Conservation (phyloP, 37 sponge, comb jelly and placozoan species). For the Mnemiopsis leidyi region DNA sequence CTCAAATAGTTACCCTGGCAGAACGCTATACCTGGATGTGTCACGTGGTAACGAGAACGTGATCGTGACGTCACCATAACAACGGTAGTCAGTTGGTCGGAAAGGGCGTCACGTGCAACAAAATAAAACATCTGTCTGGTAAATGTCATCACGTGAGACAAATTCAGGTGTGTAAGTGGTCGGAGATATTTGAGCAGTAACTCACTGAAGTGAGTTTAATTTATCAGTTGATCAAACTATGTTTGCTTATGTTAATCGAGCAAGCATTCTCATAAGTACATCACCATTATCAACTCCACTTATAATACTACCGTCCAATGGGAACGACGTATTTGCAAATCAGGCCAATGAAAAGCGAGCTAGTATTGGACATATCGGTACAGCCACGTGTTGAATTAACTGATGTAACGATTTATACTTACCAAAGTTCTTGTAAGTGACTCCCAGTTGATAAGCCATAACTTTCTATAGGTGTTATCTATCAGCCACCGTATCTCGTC, state of each 20-base stretch:
- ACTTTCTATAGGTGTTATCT: not conserved
- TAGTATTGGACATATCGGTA: not conserved
- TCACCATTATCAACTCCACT: not conserved
- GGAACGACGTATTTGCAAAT: not conserved
- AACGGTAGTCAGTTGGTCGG: not conserved
- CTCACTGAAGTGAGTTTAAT: conserved; percentile 24
- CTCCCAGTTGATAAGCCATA: not conserved
- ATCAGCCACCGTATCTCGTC: not conserved
- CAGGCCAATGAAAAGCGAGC: not conserved
- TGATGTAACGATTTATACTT: not conserved
- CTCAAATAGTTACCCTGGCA: not conserved
- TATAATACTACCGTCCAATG: not conserved
- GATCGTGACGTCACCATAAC: not conserved
- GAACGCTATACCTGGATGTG: too few relatives aligned
- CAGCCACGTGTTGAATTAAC: not conserved
- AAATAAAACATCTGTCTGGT: not conserved
- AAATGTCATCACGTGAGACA: not conserved
- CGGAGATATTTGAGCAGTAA: not conserved
- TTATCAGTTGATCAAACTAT: conserved; percentile 51
- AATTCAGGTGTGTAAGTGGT: not conserved
- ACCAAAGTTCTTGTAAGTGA: not conserved
- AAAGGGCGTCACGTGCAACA: not conserved
- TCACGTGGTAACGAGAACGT: too few relatives aligned
- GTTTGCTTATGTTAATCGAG: not conserved
- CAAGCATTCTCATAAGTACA: conserved; percentile 11